These are phyloP conservation scores for Probosciger aterrimus DNA, from an alignment of 2,113 vertebrate genomes.

Conservation along the genomic window DNA sequence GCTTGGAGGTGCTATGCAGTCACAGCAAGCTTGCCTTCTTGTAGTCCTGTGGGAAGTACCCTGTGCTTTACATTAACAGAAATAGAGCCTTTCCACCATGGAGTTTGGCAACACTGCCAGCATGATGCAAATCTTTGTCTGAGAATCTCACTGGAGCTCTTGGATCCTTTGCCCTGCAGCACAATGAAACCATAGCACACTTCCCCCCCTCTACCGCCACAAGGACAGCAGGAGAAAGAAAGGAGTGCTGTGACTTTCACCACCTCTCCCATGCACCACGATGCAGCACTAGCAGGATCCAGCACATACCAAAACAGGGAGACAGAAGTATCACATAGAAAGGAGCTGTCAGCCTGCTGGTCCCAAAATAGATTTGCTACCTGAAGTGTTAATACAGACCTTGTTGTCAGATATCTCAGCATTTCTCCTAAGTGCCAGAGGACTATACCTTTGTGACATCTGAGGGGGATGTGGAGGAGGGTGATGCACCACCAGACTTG, in stretches of 20 bases:
- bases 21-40: background rate
- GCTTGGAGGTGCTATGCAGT: fast-evolving
- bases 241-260: background rate
- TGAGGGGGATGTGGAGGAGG: background rate
- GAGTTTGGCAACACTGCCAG: background rate
- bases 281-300: background rate
- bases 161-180: background rate
- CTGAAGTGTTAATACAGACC: background rate
- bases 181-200: background rate
- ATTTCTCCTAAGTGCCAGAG: background rate
- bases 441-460: background rate
- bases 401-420: background rate
- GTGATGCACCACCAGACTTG: background rate
- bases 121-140: background rate
- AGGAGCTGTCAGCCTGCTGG: background rate
- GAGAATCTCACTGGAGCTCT: background rate
- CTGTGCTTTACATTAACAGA: background rate
- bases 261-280: fast-evolving
- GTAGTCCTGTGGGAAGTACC: background rate
- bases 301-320: background rate
- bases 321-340: background rate
- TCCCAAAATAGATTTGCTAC: background rate
- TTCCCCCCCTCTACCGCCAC: background rate
- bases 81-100: background rate
- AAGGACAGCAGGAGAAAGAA: background rate